Evolutionary conservation across 2,888 invertebrate species (phyloP).

Genomic region (Tiphia femorata): DNA sequence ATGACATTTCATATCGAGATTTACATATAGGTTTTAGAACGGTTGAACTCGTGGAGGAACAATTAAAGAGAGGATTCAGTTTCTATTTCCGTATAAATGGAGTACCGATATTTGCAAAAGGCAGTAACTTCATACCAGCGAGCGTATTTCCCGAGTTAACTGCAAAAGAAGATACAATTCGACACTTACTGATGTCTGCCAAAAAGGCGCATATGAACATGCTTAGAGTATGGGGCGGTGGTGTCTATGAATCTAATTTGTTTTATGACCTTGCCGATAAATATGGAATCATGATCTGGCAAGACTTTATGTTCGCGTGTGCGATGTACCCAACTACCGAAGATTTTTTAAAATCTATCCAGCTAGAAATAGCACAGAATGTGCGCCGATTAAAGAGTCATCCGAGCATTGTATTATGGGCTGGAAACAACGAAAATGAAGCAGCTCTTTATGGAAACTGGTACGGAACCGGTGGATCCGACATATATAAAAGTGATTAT

Average conservation of each 20-base stretch:
- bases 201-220: constrained; percentile 89
- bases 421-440: constrained; percentile 98
- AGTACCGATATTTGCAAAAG: constrained; percentile 92
- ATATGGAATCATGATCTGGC: constrained; percentile 95
- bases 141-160: constrained; percentile 85
- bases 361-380: constrained; percentile 84
- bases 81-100: constrained; percentile 92
- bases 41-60: constrained; percentile 84
- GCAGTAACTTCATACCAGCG: constrained; percentile 93
- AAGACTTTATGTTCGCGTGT: constrained; percentile 98
- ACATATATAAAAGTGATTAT: constrained; percentile 81
- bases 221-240: constrained; percentile 99
- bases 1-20: constrained; percentile 68
- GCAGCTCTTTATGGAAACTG: constrained; percentile 87
- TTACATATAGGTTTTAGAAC: constrained; percentile 87
- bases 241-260: constrained; percentile 89
- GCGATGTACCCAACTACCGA: constrained; percentile 88
- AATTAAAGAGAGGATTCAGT: constrained; percentile 76
- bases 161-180: constrained; percentile 72
- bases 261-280: constrained; percentile 92
- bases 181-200: constrained; percentile 77
- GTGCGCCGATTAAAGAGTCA: constrained; percentile 87
- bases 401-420: constrained; percentile 89
- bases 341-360: constrained; percentile 80
- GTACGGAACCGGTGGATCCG: constrained; percentile 73